A percentile compares a stretch with the other conserved stretches of the same genome.
Conservation (phyloP, 30 jellyfish, hydroid and myxozoan species). For the Turritopsis dohrnii region DNA sequence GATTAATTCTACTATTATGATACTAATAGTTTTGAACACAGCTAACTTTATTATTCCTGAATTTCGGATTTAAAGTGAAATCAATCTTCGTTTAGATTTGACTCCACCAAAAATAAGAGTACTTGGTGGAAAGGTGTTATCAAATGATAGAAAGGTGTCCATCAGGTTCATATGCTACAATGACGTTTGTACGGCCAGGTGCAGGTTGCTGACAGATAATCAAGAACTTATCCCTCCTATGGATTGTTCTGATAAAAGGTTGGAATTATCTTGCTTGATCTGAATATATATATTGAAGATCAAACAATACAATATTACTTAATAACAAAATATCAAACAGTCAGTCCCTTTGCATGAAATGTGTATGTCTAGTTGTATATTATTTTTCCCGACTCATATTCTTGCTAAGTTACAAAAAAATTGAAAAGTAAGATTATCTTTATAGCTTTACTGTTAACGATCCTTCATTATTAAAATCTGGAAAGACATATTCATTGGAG, state of each 20-base stretch:
- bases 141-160: neutral
- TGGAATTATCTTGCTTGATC: neutral
- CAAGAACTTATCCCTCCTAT: neutral
- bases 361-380: neutral
- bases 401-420: too few relatives aligned
- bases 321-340: too few relatives aligned
- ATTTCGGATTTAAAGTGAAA: neutral
- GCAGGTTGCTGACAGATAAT: neutral
- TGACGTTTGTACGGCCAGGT: conserved; percentile 1
- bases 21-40: too few relatives aligned
- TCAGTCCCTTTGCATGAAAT: too few relatives aligned
- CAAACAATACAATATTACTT: too few relatives aligned
- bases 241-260: neutral
- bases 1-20: too few relatives aligned
- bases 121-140: neutral
- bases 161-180: neutral
- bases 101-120: conserved; percentile 11
- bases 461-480: neutral
- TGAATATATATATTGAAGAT: too few relatives aligned
- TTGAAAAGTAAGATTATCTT: too few relatives aligned
- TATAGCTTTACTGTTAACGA: neutral
- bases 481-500: conserved; percentile 13
- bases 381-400: neutral
- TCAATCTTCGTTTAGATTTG: neutral
- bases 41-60: too few relatives aligned